These are phyloP conservation scores for Campopleginae sp. DNA, from an alignment of 2,888 invertebrate genomes.

Conservation along the genomic window DNA sequence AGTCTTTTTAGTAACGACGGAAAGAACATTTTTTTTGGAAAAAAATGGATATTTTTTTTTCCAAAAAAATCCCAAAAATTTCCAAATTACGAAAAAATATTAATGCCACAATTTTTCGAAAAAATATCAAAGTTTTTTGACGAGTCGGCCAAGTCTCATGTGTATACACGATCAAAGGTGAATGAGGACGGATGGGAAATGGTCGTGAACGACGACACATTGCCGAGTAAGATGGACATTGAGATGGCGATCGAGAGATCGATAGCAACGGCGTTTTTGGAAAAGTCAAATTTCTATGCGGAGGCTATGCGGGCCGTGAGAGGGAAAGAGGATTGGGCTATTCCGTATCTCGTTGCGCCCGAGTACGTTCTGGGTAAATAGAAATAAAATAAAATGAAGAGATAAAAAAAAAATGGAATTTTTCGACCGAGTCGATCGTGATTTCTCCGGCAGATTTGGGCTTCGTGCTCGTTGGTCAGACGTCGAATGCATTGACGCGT, in stretches of 20 bases:
- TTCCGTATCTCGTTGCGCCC: constrained; percentile 85
- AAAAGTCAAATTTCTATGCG: constrained; percentile 83
- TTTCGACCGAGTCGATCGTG: not conserved
- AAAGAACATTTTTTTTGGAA: too few relatives aligned
- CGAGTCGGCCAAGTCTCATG: not conserved
- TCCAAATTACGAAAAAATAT: too few relatives aligned
- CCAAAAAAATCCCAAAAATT: too few relatives aligned
- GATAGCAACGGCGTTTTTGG: constrained; percentile 85
- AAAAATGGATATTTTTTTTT: too few relatives aligned
- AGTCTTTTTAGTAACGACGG: not conserved
- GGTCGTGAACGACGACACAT: constrained; percentile 83
- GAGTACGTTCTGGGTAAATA: constrained; percentile 84
- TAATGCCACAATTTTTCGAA: too few relatives aligned
- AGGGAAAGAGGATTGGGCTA: constrained; percentile 79
- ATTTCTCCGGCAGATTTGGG: constrained; percentile 84
- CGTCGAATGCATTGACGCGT: constrained; percentile 84
- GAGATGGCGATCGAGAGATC: constrained; percentile 87
- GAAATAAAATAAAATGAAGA: too few relatives aligned
- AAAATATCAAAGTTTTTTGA: too few relatives aligned
- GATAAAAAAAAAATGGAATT: too few relatives aligned
- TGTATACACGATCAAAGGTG: constrained; percentile 22
- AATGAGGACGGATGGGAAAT: constrained; percentile 79
- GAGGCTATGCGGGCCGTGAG: constrained; percentile 77
- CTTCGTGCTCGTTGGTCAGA: constrained; percentile 85
- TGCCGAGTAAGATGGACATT: constrained; percentile 87